Percentiles rank a stretch among this genome's conserved stretches.
These are phyloP conservation scores for Leptestheria dahalacensis DNA, from an alignment of 1,140 invertebrate genomes.

Conservation along the genomic window DNA sequence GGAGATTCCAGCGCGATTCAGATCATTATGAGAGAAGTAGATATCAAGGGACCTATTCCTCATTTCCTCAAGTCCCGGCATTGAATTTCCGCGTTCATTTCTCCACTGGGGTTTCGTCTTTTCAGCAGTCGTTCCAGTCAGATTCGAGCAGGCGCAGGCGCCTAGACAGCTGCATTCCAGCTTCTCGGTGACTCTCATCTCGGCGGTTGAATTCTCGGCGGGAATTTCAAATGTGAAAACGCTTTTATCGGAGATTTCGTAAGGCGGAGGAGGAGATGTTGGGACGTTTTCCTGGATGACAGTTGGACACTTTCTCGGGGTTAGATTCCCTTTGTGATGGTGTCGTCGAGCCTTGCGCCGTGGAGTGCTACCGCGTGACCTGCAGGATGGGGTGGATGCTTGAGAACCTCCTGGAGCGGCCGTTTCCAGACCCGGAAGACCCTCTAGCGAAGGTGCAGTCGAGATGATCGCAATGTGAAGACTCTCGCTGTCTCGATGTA, in stretches of 20 bases:
- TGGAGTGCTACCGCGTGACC: background rate
- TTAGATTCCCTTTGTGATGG: background rate
- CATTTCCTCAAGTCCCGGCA: background rate
- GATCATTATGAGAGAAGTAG: constrained; percentile 5
- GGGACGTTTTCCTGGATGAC: constrained; percentile 3
- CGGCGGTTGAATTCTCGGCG: background rate
- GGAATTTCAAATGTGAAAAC: background rate
- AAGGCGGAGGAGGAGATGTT: constrained; percentile 1
- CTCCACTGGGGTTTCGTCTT: background rate
- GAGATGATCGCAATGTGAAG: background rate
- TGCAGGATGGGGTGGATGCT: background rate
- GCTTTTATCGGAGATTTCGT: background rate
- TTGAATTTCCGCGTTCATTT: background rate
- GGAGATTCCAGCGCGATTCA: background rate
- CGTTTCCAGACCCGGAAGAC: background rate
- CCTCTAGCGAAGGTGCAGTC: background rate
- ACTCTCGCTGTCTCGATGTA: background rate
- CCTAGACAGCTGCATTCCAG: background rate
- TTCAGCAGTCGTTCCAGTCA: background rate
- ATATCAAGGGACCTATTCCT: constrained; percentile 5
- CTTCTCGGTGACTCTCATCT: background rate
- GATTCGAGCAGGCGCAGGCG: background rate
- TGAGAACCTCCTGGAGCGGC: background rate
- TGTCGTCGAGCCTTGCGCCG: background rate
- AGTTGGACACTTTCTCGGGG: background rate